Evolutionary conservation across 1,140 invertebrate species (phyloP).

Genomic region (Eupristina koningsbergeri): DNA sequence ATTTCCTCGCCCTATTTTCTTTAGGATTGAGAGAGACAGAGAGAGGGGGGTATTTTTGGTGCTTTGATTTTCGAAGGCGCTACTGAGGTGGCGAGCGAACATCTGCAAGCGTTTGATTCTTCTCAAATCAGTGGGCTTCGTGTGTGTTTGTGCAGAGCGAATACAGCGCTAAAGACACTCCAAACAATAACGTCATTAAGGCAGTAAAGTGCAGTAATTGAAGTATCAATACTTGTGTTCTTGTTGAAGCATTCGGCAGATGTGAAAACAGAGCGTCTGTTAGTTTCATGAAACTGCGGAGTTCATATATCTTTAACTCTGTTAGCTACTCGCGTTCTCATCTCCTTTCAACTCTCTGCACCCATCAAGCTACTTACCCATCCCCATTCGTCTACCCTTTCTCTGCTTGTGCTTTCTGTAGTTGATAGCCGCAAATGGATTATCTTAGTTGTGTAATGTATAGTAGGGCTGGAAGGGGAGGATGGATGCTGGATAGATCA

Average conservation of each 20-base stretch:
- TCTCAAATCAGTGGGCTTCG: background rate
- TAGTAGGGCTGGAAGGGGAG: background rate
- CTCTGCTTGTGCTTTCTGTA: constrained; percentile 33
- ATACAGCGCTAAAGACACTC: background rate
- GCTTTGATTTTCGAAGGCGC: background rate
- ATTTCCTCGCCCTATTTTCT: background rate
- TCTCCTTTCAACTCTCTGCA: background rate
- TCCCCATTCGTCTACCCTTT: constrained; percentile 21
- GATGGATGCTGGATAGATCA: constrained; percentile 12
- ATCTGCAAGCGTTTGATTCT: background rate
- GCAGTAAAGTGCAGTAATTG: constrained; percentile 32
- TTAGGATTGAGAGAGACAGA: no score
- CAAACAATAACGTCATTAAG: constrained; percentile 43
- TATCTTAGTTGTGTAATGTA: constrained; percentile 32
- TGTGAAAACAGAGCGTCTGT: constrained; percentile 20
- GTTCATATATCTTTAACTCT: background rate
- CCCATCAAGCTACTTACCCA: constrained; percentile 9
- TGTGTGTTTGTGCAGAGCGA: background rate
- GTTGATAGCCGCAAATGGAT: constrained; percentile 35
- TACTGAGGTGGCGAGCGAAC: background rate
- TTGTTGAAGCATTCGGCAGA: background rate
- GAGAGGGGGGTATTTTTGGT: background rate
- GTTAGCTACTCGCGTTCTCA: background rate
- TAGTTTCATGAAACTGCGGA: constrained; percentile 15
- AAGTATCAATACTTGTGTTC: constrained; percentile 40